Conservation (phyloP, 2,888 invertebrate species). For the Athripsodes cinereus region DNA sequence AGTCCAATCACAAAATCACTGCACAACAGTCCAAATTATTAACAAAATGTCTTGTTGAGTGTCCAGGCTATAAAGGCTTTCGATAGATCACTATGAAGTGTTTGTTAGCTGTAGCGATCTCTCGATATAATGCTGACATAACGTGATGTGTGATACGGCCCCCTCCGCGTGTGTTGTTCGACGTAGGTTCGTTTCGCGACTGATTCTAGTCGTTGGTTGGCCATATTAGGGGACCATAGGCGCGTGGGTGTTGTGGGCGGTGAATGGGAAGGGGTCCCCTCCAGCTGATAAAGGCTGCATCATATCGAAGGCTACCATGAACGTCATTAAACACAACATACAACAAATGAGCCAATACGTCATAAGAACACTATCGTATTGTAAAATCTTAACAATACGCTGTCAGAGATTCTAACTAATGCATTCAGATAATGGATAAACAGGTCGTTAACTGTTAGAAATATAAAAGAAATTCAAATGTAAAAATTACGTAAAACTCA, state of each 20-base stretch:
- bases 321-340: not conserved
- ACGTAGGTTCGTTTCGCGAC: conserved; percentile 26
- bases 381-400: no score
- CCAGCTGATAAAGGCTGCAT: not conserved
- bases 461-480: no score
- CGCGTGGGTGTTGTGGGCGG: conserved; percentile 12
- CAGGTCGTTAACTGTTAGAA: no score
- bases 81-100: no score
- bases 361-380: no score
- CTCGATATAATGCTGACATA: not conserved
- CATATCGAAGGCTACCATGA: not conserved
- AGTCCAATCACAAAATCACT: not conserved
- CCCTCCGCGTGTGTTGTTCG: conserved; percentile 17
- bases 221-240: conserved; percentile 9
- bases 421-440: no score
- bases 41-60: no score
- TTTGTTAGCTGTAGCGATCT: not conserved
- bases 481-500: no score
- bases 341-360: no score
- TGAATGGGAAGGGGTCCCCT: conserved; percentile 3
- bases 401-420: no score
- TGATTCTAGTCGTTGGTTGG: conserved; percentile 13
- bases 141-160: conserved; percentile 2
- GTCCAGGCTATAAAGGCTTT: no score
- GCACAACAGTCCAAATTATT: no score